A percentile compares a stretch with the other conserved stretches of the same genome.
Evolutionary conservation across 2,888 invertebrate genomes (phyloP).

Genomic region (Cyaniris semiargus): DNA sequence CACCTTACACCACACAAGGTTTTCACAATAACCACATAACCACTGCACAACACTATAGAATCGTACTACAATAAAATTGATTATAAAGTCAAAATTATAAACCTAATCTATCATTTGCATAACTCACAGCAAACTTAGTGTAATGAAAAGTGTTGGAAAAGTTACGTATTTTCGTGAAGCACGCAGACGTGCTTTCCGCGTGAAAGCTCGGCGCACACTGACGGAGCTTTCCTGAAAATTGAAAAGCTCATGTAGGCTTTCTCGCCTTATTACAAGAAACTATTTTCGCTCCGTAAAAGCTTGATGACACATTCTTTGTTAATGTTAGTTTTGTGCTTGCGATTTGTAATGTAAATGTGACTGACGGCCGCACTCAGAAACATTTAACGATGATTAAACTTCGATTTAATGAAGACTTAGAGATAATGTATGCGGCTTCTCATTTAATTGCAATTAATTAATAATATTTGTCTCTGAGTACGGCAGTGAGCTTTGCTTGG

Average conservation of each 20-base stretch:
- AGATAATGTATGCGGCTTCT: too few species aligned
- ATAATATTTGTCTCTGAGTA: too few species aligned
- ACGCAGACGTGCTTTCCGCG: constrained; percentile 9
- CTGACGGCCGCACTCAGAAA: too few species aligned
- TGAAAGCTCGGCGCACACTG: constrained; percentile 5
- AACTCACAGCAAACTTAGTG: neutral
- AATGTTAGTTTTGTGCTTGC: neutral
- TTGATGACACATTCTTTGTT: neutral
- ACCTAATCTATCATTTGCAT: neutral
- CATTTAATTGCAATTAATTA: too few species aligned
- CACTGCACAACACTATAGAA: neutral
- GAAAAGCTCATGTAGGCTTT: constrained; percentile 2
- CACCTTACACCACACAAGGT: neutral
- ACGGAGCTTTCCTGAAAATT: constrained; percentile 6
- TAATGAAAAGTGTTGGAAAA: neutral
- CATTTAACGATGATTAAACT: too few species aligned
- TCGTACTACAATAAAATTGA: neutral
- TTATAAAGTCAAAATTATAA: neutral
- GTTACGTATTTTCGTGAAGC: neutral
- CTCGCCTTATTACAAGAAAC: constrained; percentile 14
- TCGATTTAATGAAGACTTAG: too few species aligned
- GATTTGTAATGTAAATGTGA: neutral
- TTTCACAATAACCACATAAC: neutral
- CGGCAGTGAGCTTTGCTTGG: too few species aligned
- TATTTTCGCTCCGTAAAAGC: neutral